Evolutionary conservation across 2,888 invertebrate genomes (phyloP).

Genomic region (Tolmerus cingulatus): DNA sequence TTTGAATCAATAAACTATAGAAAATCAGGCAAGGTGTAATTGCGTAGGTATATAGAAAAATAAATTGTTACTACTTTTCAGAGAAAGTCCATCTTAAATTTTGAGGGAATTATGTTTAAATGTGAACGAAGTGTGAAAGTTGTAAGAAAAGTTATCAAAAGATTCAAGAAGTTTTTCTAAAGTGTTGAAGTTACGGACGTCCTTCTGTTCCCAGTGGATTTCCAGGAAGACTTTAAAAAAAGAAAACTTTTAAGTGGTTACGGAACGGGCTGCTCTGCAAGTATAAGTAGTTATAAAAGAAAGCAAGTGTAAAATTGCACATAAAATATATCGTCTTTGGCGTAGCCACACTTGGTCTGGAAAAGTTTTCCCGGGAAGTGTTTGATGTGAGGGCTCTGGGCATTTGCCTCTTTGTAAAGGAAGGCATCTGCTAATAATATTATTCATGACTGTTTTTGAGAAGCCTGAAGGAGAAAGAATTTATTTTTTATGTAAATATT

Average conservation of each 20-base stretch:
- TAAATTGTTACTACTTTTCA: background rate
- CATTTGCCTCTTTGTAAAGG: background rate
- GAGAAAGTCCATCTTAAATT: background rate
- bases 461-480: background rate
- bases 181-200: background rate
- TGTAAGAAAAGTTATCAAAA: background rate
- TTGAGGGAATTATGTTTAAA: background rate
- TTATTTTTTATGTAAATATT: background rate
- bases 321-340: background rate
- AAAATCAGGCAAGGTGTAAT: background rate
- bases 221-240: background rate
- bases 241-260: slow-evolving; percentile 18
- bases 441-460: background rate
- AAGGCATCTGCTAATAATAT: background rate
- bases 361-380: background rate
- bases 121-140: background rate
- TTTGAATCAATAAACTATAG: background rate
- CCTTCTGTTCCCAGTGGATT: background rate
- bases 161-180: background rate
- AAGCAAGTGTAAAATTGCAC: background rate
- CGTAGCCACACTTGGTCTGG: background rate
- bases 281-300: background rate
- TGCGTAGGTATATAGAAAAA: background rate
- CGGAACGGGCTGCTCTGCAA: slow-evolving; percentile 3
- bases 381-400: background rate